A percentile compares a stretch with the other conserved stretches of the same genome.
Evolutionary conservation across 1,140 invertebrate species (phyloP).

Genomic region (Calycopis cecrops): DNA sequence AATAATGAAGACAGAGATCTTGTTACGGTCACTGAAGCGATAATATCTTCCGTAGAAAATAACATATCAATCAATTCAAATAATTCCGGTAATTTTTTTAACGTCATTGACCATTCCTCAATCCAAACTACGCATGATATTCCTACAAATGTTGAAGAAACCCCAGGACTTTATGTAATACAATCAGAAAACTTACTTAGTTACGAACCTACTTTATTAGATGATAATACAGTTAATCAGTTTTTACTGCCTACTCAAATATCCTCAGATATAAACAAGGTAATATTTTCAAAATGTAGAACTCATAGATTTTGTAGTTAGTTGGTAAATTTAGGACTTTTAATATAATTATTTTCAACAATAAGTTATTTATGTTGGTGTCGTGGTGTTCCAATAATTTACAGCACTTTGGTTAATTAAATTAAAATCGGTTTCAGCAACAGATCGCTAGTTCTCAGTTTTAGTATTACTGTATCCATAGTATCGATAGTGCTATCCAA

Average conservation of each 20-base stretch:
- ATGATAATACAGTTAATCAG: slow-evolving; percentile 60
- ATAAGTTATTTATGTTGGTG: too few relatives aligned
- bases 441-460: too few relatives aligned
- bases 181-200: slow-evolving; percentile 47
- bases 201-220: slow-evolving; percentile 52
- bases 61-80: slow-evolving; percentile 46
- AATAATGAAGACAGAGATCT: slow-evolving; percentile 34
- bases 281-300: slow-evolving; percentile 14
- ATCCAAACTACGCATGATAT: slow-evolving; percentile 14
- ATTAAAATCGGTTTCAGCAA: too few relatives aligned
- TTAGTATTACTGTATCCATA: too few relatives aligned
- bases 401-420: too few relatives aligned
- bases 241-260: slow-evolving; percentile 50
- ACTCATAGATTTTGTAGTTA: too few relatives aligned
- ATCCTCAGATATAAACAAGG: slow-evolving; percentile 36
- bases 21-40: slow-evolving; percentile 34
- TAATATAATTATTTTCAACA: too few relatives aligned
- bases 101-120: slow-evolving; percentile 34
- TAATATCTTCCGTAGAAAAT: slow-evolving; percentile 41
- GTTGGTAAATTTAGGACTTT: too few relatives aligned
- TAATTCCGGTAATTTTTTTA: slow-evolving; percentile 43
- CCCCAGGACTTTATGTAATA: slow-evolving; percentile 35
- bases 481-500: too few relatives aligned
- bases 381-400: too few relatives aligned
- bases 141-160: slow-evolving; percentile 21